These are phyloP conservation scores for Arion vulgaris DNA, from an alignment of 1,140 invertebrate species.

Conservation along the genomic window DNA sequence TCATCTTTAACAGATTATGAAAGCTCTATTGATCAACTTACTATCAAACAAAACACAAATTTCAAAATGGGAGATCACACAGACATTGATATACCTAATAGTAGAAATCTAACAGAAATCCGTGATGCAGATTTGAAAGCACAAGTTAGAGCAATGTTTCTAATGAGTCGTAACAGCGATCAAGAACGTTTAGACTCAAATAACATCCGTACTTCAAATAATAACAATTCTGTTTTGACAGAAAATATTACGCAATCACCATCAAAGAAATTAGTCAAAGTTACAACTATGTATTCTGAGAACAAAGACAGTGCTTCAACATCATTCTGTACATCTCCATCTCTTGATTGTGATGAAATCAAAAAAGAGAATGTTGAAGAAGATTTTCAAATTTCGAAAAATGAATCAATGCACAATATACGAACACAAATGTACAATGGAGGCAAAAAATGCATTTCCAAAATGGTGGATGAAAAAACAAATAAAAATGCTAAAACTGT, in stretches of 20 bases:
- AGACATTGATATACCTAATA: too few relatives aligned
- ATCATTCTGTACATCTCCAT: background rate
- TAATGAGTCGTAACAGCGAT: background rate
- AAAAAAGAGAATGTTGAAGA: background rate
- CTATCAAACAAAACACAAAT: too few relatives aligned
- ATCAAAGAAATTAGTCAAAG: background rate
- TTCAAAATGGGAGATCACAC: too few relatives aligned
- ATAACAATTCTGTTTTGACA: too few relatives aligned
- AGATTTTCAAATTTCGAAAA: background rate
- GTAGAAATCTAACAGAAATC: too few relatives aligned
- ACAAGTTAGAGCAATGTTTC: slow-evolving; percentile 11
- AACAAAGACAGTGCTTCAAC: background rate
- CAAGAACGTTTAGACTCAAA: background rate
- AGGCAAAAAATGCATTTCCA: background rate
- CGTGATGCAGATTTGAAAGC: background rate
- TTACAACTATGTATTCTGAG: background rate
- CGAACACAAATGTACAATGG: background rate
- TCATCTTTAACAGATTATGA: background rate
- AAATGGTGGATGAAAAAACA: background rate
- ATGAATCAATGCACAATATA: background rate
- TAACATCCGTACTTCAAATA: too few relatives aligned
- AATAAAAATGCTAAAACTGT: background rate
- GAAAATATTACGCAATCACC: background rate
- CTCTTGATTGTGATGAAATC: background rate
- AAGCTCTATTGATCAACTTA: background rate